Percentiles rank a stretch among this genome's conserved stretches.
These are phyloP conservation scores for Agrilus mali DNA, from an alignment of 2,888 invertebrate species.

Conservation along the genomic window DNA sequence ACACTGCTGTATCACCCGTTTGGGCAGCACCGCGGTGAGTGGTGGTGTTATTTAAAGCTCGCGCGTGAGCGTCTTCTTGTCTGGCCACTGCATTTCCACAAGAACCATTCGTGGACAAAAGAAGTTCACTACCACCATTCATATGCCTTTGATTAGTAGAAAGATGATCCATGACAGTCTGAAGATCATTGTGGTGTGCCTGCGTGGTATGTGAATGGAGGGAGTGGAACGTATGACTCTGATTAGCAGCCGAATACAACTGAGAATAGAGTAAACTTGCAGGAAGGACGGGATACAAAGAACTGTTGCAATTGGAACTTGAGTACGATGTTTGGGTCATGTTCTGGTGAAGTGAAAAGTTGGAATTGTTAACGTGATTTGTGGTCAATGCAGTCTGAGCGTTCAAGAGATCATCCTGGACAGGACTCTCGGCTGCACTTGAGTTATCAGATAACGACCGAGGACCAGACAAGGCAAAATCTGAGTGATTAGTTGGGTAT, in stretches of 20 bases:
- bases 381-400: constrained; percentile 51
- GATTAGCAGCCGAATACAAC: constrained; percentile 66
- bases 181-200: constrained; percentile 48
- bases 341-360: constrained; percentile 45
- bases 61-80: constrained; percentile 36
- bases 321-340: constrained; percentile 35
- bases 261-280: constrained; percentile 75
- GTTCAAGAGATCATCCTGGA: constrained; percentile 62
- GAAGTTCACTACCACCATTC: constrained; percentile 34
- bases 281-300: constrained; percentile 65
- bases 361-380: constrained; percentile 41
- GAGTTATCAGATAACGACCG: constrained; percentile 71
- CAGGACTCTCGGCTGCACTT: constrained; percentile 71
- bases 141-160: constrained; percentile 45
- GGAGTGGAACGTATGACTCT: constrained; percentile 58
- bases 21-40: constrained; percentile 49
- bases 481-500: constrained; percentile 46
- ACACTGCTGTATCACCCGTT: constrained; percentile 55
- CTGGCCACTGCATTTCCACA: constrained; percentile 47
- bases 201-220: constrained; percentile 50
- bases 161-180: constrained; percentile 66
- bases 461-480: constrained; percentile 58
- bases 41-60: constrained; percentile 30
- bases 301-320: constrained; percentile 55
- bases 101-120: constrained; percentile 44